A percentile compares a stretch with the other conserved stretches of the same genome.
Conservation (phyloP, 2,888 invertebrate species). For the Erebia palarica region DNA sequence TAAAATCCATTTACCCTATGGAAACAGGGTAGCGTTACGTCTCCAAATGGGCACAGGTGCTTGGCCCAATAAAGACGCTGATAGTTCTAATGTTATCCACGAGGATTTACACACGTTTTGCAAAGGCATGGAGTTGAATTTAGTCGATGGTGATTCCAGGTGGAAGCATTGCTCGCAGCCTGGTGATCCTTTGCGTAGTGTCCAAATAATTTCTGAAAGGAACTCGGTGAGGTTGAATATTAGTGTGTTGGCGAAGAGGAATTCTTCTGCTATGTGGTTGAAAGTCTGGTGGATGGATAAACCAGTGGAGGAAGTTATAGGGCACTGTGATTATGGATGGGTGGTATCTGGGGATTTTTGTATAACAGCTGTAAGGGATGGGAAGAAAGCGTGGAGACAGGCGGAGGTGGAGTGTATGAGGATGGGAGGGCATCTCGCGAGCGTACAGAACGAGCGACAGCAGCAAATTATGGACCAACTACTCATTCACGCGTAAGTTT, state of each 20-base stretch:
- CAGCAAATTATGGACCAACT: constrained; percentile 85
- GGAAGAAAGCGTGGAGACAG: constrained; percentile 84
- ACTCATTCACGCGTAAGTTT: constrained; percentile 84
- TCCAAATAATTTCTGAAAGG: constrained; percentile 82
- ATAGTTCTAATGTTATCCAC: constrained; percentile 63
- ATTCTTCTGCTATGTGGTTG: constrained; percentile 77
- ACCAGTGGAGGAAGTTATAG: constrained; percentile 83
- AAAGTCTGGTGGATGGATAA: constrained; percentile 85
- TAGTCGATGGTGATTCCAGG: constrained; percentile 81
- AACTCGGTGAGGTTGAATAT: constrained; percentile 81
- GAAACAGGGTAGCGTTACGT: constrained; percentile 85
- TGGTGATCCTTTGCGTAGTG: constrained; percentile 81
- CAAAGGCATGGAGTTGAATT: constrained; percentile 80
- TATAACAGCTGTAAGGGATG: constrained; percentile 82
- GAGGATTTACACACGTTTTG: constrained; percentile 71
- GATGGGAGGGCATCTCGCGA: constrained; percentile 86
- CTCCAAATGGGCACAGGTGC: constrained; percentile 81
- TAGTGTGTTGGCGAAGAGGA: constrained; percentile 65
- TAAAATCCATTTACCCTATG: constrained; percentile 86
- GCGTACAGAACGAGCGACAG: constrained; percentile 84
- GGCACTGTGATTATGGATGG: constrained; percentile 88
- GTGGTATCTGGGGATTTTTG: constrained; percentile 86
- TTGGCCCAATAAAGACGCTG: constrained; percentile 56
- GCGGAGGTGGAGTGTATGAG: constrained; percentile 86
- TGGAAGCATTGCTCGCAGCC: constrained; percentile 84